Conservation (phyloP, 2,797 vertebrate genomes). For the Scyliorhinus canicula region DNA sequence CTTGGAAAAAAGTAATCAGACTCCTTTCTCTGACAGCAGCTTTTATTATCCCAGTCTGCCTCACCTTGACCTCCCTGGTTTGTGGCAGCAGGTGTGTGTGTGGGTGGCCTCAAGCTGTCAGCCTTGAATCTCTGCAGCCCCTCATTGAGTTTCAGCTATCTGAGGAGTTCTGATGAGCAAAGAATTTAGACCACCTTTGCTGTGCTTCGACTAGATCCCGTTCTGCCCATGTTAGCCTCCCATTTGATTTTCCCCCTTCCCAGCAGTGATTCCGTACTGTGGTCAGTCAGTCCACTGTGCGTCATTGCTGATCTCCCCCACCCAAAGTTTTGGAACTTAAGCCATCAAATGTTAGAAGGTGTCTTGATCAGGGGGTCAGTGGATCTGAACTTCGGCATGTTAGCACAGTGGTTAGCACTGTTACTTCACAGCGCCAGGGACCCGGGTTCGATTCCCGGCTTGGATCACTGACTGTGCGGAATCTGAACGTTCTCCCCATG, state of each 20-base stretch:
- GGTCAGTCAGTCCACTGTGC: neutral
- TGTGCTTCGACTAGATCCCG: neutral
- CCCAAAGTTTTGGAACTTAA: neutral
- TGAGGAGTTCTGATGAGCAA: neutral
- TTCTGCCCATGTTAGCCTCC: neutral
- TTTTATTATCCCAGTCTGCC: neutral
- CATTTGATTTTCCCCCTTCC: neutral
- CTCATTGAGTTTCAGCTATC: neutral
- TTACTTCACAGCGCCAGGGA: no score
- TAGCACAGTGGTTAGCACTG: no score
- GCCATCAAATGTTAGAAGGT: neutral
- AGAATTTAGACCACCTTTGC: neutral
- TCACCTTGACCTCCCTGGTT: neutral
- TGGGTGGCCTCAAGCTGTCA: neutral
- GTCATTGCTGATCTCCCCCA: neutral
- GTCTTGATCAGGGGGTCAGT: no score
- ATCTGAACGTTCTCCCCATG: no score
- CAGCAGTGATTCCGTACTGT: neutral
- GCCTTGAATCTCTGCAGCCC: neutral
- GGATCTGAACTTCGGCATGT: no score
- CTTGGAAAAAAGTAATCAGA: neutral
- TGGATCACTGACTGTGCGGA: no score
- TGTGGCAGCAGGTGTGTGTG: neutral
- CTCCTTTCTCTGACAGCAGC: neutral
- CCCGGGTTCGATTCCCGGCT: no score